Conservation (phyloP, 2,113 vertebrate species). For the Oxyura jamaicensis region DNA sequence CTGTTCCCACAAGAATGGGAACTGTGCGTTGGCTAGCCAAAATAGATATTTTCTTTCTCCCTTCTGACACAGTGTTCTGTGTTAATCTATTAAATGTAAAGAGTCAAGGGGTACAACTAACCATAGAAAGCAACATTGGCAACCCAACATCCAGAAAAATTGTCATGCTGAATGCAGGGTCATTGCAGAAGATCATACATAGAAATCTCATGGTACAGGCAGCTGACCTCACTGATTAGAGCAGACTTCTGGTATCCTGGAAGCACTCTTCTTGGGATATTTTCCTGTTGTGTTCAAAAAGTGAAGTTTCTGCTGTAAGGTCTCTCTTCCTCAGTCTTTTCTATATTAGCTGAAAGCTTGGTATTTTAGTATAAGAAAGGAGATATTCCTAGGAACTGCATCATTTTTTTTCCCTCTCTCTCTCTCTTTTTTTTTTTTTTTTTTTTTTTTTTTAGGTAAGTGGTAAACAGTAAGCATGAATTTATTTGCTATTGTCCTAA, state of each 20-base stretch:
- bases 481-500: not conserved
- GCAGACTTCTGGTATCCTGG: not conserved
- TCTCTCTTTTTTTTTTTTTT: not conserved
- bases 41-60: not conserved
- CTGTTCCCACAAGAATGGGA: not conserved
- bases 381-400: not conserved
- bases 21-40: not conserved
- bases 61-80: not conserved
- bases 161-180: not conserved
- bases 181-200: rapidly evolving
- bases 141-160: not conserved
- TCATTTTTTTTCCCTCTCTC: not conserved
- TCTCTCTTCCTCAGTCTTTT: not conserved
- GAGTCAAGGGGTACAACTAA: not conserved
- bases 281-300: not conserved
- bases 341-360: not conserved
- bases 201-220: not conserved
- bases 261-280: not conserved
- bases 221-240: not conserved
- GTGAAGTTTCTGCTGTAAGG: not conserved
- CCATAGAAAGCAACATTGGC: not conserved
- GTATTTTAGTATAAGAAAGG: not conserved
- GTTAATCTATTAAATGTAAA: not conserved
- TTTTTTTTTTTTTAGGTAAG: not conserved
- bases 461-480: not conserved